phyloP scores from a whole-genome alignment of 37 sponge, comb jelly and placozoan species.

The Diacarnus erythraeanus region DNA sequence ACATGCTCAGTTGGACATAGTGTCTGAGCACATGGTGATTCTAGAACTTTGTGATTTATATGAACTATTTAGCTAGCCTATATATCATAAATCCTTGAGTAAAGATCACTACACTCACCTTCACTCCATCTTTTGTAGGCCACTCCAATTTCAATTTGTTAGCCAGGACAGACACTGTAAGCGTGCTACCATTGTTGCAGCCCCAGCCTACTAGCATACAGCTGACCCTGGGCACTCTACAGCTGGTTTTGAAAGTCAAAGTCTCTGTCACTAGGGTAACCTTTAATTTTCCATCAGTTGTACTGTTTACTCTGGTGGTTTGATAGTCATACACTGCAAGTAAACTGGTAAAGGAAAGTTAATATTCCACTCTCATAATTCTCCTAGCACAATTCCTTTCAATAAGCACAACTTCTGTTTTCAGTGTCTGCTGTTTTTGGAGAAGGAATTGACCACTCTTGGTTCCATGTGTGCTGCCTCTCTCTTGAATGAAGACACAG shows the following conservation, averaged over 20 bases:
- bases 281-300: constrained; percentile 26
- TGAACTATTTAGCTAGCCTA: not conserved
- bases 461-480: constrained; percentile 76
- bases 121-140: constrained; percentile 80
- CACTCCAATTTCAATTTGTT: constrained; percentile 75
- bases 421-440: constrained; percentile 64
- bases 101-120: too few relatives aligned
- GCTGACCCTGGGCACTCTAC: constrained; percentile 68
- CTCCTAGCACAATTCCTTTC: not conserved
- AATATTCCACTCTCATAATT: not conserved
- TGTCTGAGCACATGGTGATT: too few relatives aligned
- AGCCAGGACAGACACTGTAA: constrained; percentile 80
- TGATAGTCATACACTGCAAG: constrained; percentile 55
- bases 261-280: constrained; percentile 38
- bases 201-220: constrained; percentile 93
- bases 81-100: too few relatives aligned
- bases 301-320: constrained; percentile 30
- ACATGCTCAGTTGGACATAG: too few relatives aligned
- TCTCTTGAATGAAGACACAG: constrained; percentile 60
- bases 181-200: constrained; percentile 89
- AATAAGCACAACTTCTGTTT: not conserved
- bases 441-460: constrained; percentile 83
- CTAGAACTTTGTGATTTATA: too few relatives aligned
- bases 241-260: constrained; percentile 57
- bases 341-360: constrained; percentile 47